Base-by-base conservation (phyloP, 2,888 invertebrate genomes). In the Timema podura region DNA sequence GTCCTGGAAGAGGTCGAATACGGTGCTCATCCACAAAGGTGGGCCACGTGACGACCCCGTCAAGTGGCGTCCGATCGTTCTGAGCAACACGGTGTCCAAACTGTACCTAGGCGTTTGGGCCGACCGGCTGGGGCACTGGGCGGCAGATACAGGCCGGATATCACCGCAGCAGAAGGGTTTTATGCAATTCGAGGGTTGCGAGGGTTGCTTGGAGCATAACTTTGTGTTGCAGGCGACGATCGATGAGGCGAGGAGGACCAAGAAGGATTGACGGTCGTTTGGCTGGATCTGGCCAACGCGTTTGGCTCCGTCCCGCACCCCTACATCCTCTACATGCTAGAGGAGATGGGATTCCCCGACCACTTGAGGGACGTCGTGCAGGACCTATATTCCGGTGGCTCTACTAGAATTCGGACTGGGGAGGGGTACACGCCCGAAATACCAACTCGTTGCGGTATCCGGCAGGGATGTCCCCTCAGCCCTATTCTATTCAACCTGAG, bases 131-230 rank as follows among this genome's bases (percentile, higher is more conserved):
- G 71, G 74, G 0, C 16, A 59, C 10, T 77, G 76, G 77, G 68
- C 71, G 5, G 49, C 49, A 30, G 2, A 1, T 10, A 61, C 61
- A 30, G 61, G 61, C 6, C 76, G 2, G 79, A 80, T 74, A 80
- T 79, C 6, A 76, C 76, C 68, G 79, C 80, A 2, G 61, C 80
- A 82, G 70, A 81, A 81, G 73, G 79, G 79, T n/a, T 81, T 81
- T 71, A 75, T 78, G 68, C 75, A 77, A 5, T 74, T 74, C 57
- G 78, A 80, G 70, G 30, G 79, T 0, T 79, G 77, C n/a, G n/a
- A n/a, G 30, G 79, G 79, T 0, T 79, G 77, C 48, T 73, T 76
- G 2, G 79, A 80, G 70, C 79, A 80, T 71, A 80, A 79, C 72
- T 81, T 76, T 72, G 73, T 77, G 51, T 68, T 79, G 10, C 78